Percentiles rank a stretch among this genome's conserved stretches.
phyloP scores from a whole-genome alignment of 2,797 vertebrate genomes.

The Phalloptychus januarius region DNA sequence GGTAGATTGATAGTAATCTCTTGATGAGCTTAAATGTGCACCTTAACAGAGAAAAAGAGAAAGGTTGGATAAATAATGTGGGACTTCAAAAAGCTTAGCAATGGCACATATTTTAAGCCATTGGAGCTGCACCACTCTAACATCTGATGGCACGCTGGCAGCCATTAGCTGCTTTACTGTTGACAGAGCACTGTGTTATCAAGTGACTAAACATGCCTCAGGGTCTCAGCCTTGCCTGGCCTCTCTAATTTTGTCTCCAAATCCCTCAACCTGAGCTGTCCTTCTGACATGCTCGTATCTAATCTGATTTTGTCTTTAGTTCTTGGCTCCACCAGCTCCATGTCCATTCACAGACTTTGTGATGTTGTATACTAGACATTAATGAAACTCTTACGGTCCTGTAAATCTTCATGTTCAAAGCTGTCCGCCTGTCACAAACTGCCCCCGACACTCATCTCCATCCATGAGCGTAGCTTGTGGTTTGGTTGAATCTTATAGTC shows the following conservation, averaged over 20 bases:
- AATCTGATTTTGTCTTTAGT: neutral
- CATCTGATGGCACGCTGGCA: neutral
- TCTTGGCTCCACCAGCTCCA: neutral
- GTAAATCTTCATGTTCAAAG: neutral
- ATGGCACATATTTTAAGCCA: neutral
- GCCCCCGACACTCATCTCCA: neutral
- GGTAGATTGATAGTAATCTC: neutral
- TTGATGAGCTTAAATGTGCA: neutral
- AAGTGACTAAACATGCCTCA: slow-evolving; percentile 1
- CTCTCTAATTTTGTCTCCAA: neutral
- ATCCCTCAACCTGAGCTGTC: neutral
- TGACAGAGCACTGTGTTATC: neutral
- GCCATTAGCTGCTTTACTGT: neutral
- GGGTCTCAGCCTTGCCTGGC: slow-evolving; percentile 5
- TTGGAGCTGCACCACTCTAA: neutral
- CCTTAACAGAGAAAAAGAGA: neutral
- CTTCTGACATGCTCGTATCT: neutral
- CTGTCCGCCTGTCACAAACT: neutral
- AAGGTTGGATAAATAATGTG: neutral
- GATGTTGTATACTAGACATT: neutral
- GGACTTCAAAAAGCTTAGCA: neutral
- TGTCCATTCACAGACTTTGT: neutral
- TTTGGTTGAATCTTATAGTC: neutral
- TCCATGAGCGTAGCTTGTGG: neutral
- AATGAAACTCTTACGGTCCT: no score